These are phyloP conservation scores for Alectura lathami DNA, from an alignment of 2,113 vertebrate species.

Conservation along the genomic window DNA sequence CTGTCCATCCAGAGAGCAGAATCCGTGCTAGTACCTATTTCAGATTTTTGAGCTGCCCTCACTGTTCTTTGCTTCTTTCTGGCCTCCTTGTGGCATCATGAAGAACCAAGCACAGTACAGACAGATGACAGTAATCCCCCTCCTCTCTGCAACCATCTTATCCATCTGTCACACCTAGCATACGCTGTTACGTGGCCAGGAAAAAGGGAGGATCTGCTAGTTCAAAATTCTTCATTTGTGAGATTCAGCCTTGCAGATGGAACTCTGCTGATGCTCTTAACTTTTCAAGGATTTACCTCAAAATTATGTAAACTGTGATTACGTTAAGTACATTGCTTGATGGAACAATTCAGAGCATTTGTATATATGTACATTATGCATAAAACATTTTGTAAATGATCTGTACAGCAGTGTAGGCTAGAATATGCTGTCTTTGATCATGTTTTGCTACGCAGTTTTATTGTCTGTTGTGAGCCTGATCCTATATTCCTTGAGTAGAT, in stretches of 20 bases:
- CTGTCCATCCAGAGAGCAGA: neutral
- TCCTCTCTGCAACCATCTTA: neutral
- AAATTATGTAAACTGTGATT: constrained; percentile 51
- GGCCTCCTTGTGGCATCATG: neutral
- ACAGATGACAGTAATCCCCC: neutral
- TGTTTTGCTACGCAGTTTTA: constrained; percentile 13
- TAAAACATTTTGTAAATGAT: constrained; percentile 32
- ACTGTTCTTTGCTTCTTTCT: neutral
- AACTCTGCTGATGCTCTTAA: neutral
- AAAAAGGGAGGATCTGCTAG: neutral
- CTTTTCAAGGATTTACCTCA: constrained; percentile 61
- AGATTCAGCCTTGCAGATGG: neutral
- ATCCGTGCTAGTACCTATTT: neutral
- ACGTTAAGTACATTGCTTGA: constrained; percentile 38
- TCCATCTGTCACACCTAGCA: neutral
- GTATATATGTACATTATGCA: constrained; percentile 58
- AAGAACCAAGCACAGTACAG: neutral
- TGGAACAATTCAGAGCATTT: constrained; percentile 35
- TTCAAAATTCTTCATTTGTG: neutral
- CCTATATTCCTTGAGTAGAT: neutral
- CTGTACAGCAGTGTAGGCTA: constrained; percentile 51
- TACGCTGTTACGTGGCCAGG: neutral
- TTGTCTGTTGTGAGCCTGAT: neutral
- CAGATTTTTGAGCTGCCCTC: neutral
- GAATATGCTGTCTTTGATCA: neutral